Base-by-base conservation (phyloP, 2,888 invertebrate species). In the Agrochola litura region DNA sequence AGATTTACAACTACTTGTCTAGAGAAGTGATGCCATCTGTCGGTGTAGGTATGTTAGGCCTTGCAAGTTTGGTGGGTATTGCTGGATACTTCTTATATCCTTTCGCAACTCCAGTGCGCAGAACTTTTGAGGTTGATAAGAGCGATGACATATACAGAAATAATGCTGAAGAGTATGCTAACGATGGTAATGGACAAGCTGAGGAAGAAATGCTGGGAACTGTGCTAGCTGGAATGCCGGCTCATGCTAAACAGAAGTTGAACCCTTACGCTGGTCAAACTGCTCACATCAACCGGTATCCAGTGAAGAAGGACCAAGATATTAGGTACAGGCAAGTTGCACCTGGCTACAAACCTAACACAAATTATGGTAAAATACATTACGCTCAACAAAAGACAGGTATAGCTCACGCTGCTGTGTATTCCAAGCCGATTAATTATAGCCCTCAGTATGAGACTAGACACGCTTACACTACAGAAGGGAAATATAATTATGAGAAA, bases 11-110 rank as follows among this genome's bases (percentile, higher is more conserved):
- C 89, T 98, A 98, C 89, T 94, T 98, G 61, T 98, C 98, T 5
- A 97, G 98, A 87, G 98, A 98, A 95, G 98, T 98, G 0, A 98
- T 98, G 98, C 98, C 98, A 0, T 98, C 98, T 52, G 98, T 98
- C 37, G 98, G 98, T 0, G 98, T 98, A 0, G 98, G 98, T 87
- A 94, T 98, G 37, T 97, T 98, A 19, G 98, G 98, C 2, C 93
- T 98, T 63, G 97, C 98, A 80, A 97, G 98, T 79, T 97, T 98
- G 60, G 98, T 98, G 4, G 98, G 98, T 4, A 92, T 98, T 56
- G 98, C 98, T 54, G 98, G 98, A 73, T 98, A 98, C 87, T 98
- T 98, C 92, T 94, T 98, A 37, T 98, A 98, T 94, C 98, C 98
- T 8, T 98, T 98, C 83, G 97, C 97, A 1, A 97, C 97, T 12